Evolutionary conservation across 64 coral and sea anemone species (phyloP), one percentile per base, ranked within the genome.

Genomic region (Acropora tenuis): DNA sequence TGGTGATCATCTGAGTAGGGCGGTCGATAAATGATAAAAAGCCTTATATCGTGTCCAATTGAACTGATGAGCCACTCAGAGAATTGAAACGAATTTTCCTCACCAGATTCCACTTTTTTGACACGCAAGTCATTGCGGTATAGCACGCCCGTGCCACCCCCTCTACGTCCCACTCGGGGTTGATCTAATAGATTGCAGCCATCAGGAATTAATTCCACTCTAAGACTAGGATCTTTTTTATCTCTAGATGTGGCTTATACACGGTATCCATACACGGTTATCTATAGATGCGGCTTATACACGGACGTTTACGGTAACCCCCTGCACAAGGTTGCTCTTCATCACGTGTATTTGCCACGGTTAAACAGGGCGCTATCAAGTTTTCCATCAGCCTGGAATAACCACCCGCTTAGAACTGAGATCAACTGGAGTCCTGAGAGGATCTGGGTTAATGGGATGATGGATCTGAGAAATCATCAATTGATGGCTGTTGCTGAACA

Each of bases 361-460:
- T 71, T 86, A 8, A 86, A 86, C 69, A 65, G 83, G 69, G 83
- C 83, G 48, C 66, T 86, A 41, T 19, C 50, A 86, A 86, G 61
- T 45, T 86, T 86, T 46, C 48, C 61, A 42, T 43, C 18, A 72
- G 83, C 83, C 41, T 86, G 61, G 66, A 86, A 86, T 30, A 44
- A 20, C 43, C 83, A 86, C 47, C 66, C 83, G 73, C 9, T 86
- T 16, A 71, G 83, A 86, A 86, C 83, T 41, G 84, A 87, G 40
- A 48, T 5, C 9, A 87, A 87, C 68, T 87, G 67, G 67, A 74
- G 43, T 5, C 68, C 84, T n/a, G 13, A 74, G 72, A 41, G 42
- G 49, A 87, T 75, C 3, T 87, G 84, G 84, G 4, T 19, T 2
- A 87, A 87, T 50, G 84, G 84, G 4, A 87, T 73, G 84, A 74